Evolutionary conservation across 1,140 invertebrate genomes (phyloP), one percentile per base, ranked within the genome.

Genomic region (Aporrectodea caliginosa): DNA sequence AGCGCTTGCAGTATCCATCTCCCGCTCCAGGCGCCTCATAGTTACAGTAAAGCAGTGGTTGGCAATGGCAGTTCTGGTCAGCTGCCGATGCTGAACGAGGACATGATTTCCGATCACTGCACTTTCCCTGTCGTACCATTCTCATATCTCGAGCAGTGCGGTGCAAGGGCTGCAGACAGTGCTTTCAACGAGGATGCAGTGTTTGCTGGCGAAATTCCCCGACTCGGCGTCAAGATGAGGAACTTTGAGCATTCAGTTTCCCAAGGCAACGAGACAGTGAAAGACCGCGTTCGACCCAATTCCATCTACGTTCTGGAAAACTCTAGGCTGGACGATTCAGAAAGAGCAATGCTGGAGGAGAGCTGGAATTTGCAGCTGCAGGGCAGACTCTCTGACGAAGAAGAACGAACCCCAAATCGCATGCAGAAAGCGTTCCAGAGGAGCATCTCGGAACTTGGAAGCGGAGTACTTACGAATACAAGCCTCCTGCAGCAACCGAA

Each of bases 1-100:
- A 93, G 93, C 82, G 91, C 93, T 0, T 91, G 90, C 0, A 90
- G 85, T 71, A 88, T 85, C 12, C 84, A 82, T 72, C 75, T 88
- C 14, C 85, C 86, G n/a, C 82, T 80, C 6, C 83, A 86, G 68
- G 75, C 75, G 22, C 81, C 86, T 77, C 84, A 84, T 84, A 86
- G 75, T 82, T n/a, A n/a, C n/a, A n/a, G n/a, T n/a, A n/a, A n/a
- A n/a, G 80, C 0, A 91, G 91, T 0, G 88, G 90, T 31, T 92
- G 88, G 90, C 91, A 14, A 90, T 90, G n/a, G 89, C 2, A 2
- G 71, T 27, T 92, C 74, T 90, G 82, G 84, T 32, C 81, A 84
- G 34, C 80, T 87, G 68, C 87, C 86, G 0, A 86, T 85, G 80
- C 86, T 87, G 30, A 83, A 81, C 78, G 87, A 88, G 70, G 84